Evolutionary conservation across 2,888 invertebrate genomes (phyloP), one percentile per base, ranked within the genome.

Genomic region (Pilophorus perplexus): DNA sequence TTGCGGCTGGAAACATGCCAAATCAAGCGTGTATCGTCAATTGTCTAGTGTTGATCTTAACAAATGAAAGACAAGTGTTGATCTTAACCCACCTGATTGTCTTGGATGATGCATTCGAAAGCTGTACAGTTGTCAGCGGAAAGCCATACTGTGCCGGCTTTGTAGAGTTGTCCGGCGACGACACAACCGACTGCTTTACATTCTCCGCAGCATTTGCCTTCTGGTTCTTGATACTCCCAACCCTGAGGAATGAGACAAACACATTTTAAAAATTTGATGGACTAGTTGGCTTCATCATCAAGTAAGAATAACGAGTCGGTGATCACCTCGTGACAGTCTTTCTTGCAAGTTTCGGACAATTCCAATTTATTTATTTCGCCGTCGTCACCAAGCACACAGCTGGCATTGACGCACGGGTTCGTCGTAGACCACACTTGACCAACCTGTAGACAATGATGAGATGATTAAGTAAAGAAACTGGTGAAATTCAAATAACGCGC

Each of bases 111-210:
- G 73, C 88, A 88, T 1, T 80, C 79, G 73, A 80, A 86, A 70
- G 80, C 81, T 4, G 81, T 82, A 74, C 88, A 88, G 73, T 79
- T 79, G 77, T 87, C 86, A 5, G 27, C 44, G 0, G 85, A 84
- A 0, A 76, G 77, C 88, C 87, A 88, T 44, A 77, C 77, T 46
- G 81, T 79, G 0, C 81, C 84, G 16, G 83, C 76, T 22, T 76
- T 72, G 57, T 79, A 80, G 28, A 81, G 72, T 20, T 73, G 70
- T 0, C 80, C 82, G 28, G 79, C 79, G 38, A 82, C 77, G 0
- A 85, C 78, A 74, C 88, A 88, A 0, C 83, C 83, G 1, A 81
- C 79, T 14, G 84, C 83, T 40, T 79, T 75, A 75, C 88, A 88
- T 50, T 79, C 77, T 1, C 88, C 88, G 74, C 88, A 88, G 73